Evolutionary conservation across 2,797 vertebrate species (phyloP).

Genomic region (Prionace glauca): DNA sequence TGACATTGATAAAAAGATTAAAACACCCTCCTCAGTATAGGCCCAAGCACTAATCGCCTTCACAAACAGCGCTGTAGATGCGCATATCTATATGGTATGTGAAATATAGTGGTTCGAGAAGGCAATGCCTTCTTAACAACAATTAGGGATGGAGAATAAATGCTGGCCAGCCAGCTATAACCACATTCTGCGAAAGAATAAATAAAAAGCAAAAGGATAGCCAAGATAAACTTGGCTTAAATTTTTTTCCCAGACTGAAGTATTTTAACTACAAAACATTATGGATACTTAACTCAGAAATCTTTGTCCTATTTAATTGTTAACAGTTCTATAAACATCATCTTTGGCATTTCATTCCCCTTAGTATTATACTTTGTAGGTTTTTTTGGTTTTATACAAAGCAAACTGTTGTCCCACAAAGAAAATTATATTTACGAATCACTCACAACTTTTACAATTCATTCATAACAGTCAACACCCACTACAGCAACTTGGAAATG

Average conservation of each 20-base stretch:
- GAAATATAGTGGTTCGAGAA: no score
- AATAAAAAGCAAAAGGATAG: no score
- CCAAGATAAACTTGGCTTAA: not conserved
- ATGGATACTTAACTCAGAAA: constrained; percentile 45
- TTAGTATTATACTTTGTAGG: constrained; percentile 46
- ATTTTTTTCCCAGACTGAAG: constrained; percentile 53
- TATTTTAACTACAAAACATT: constrained; percentile 48
- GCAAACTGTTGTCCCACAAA: not conserved
- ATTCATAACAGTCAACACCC: constrained; percentile 63
- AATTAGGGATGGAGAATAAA: no score
- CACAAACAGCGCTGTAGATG: no score
- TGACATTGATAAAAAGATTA: no score
- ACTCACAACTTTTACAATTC: constrained; percentile 45
- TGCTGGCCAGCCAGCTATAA: no score
- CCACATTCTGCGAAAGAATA: no score
- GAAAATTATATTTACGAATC: constrained; percentile 52
- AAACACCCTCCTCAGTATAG: no score
- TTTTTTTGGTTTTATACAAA: constrained; percentile 31
- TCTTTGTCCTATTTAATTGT: constrained; percentile 37
- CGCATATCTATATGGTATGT: no score
- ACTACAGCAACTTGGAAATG: constrained; percentile 60
- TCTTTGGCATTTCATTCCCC: constrained; percentile 59
- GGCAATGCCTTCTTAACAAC: no score
- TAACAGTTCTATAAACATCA: constrained; percentile 38
- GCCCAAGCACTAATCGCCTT: no score